phyloP scores from a whole-genome alignment of 2,113 vertebrate genomes.

The Clinocottus analis region DNA sequence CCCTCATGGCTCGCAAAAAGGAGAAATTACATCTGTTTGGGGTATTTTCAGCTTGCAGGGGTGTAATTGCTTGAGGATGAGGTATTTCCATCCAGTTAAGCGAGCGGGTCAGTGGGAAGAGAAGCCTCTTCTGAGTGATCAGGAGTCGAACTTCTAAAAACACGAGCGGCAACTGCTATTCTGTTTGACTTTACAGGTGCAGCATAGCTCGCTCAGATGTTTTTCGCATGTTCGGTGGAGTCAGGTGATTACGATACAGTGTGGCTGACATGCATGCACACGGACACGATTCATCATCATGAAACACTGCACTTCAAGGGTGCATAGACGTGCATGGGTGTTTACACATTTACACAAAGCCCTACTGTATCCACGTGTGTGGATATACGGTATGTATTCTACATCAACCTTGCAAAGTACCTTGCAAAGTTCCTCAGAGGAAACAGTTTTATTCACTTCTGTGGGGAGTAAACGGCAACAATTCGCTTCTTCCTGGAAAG shows the following conservation, averaged over 20 bases:
- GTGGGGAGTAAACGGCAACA: background rate
- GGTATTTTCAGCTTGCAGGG: slow-evolving; percentile 39
- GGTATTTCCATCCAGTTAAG: slow-evolving; percentile 56
- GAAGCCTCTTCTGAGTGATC: slow-evolving; percentile 47
- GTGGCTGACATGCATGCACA: slow-evolving; percentile 45
- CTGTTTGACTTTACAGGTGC: slow-evolving; percentile 9
- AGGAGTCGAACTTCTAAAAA: slow-evolving; percentile 30
- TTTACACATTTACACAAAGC: slow-evolving; percentile 26
- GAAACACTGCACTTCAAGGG: slow-evolving; percentile 42
- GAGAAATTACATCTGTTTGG: slow-evolving; percentile 60
- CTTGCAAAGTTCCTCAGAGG: slow-evolving; percentile 3
- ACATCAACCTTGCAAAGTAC: slow-evolving; percentile 23
- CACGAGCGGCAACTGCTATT: slow-evolving; percentile 13
- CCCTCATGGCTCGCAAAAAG: slow-evolving; percentile 11
- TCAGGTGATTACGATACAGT: slow-evolving; percentile 45
- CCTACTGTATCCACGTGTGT: background rate
- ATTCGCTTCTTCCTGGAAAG: slow-evolving; percentile 12
- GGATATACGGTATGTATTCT: slow-evolving; percentile 26
- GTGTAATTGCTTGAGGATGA: slow-evolving; percentile 47
- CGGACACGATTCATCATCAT: slow-evolving; percentile 41
- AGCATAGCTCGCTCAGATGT: slow-evolving; percentile 24
- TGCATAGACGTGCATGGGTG: background rate
- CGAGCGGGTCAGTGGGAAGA: slow-evolving; percentile 19
- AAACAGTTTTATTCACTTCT: slow-evolving; percentile 9
- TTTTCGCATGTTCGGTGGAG: slow-evolving; percentile 44